Base-by-base conservation (phyloP, 1,140 invertebrate species). In the Lethocerus indicus region DNA sequence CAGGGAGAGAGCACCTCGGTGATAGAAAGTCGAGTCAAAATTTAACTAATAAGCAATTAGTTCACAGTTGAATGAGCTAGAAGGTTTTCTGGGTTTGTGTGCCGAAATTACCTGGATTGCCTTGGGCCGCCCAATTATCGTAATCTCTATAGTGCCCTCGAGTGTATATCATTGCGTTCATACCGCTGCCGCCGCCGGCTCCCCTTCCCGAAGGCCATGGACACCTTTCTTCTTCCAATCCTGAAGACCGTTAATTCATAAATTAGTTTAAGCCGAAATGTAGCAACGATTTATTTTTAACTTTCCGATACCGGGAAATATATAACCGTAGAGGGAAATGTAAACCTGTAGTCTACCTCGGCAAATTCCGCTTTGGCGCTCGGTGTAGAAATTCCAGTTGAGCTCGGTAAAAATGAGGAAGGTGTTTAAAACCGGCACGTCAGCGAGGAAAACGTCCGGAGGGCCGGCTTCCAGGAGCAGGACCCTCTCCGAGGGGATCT, bases 121-220 rank as follows among this genome's bases (percentile, higher is more conserved):
- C 51, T n/a, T 48, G 20, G 3, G 3, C 21, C 5, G 46, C 51
- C 75, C 85, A 88, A 20, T 72, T 61, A 60, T 89, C 78, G 64
- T 80, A 89, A 57, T 89, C 83, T 13, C 63, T 62, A 2, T 70
- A 70, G 65, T 86, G 77, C 0, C 88, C 89, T 29, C 89, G 70
- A 1, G 86, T 79, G 61, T 91, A 90, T n/a, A 88, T 90, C 21
- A 91, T 87, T 44, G 78, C 85, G 61, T 92, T 91, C 20, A 91
- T 74, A 2, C 81, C 75, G 20, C 79, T 83, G 1, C 75, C 74
- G 1, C 87, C 87, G 1, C 87, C 87, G 1, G 83, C 58, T 0
- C 69, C 73, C 58, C 69, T 75, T 2, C 77, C 78, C 29, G 73
- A 60, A 0, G 76, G 73, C 67, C 73, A 70, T 18, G 66, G 68